Base-by-base conservation (phyloP, 2,797 vertebrate species). In the Lepidocolaptes lacrymiger region DNA sequence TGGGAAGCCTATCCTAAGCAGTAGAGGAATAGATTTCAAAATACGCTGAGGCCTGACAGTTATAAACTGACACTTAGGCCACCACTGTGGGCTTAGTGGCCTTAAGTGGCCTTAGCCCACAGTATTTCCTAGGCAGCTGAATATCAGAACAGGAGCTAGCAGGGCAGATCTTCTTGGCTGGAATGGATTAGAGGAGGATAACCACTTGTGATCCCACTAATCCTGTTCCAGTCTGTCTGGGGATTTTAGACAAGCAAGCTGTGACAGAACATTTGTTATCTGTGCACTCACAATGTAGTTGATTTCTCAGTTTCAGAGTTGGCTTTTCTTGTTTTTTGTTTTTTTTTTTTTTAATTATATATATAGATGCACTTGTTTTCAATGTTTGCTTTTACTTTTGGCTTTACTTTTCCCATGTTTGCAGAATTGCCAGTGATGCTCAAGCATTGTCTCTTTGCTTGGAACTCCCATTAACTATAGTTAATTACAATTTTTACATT, bases 171-270 rank as follows among this genome's bases (percentile, higher is more conserved):
- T 63, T 89, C 85, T 67, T 90, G 91, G 58, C 89, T 93, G 83
- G 76, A 72, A 91, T 81, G 91, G 94, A 96, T 97, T 96, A 96
- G 43, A 66, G 76, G 88, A 93, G 88, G 95, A 96, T 95, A 97
- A 95, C 91, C 62, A 72, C 43, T 81, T 93, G 73, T 88, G 88
- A 95, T 95, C 62, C 83, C 79, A 78, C 69, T 95, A 96, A 96
- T 96, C 94, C 95, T 78, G 77, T 96, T 96, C 89, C 93, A 93
- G 58, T 44, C 88, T 93, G 73, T 69, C 79, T 81, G 58, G 54
- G 79, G 88, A 89, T 95, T 93, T 95, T 58, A 86, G 62, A 66
- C 88, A 94, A 95, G 82, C 0, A 1, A 80, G 91, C 88, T 91
- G 66, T 68, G 85, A 84, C 49, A 43, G 89, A 85, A 80, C 43